Evolutionary conservation across 2,797 vertebrate genomes (phyloP).

Genomic region (Graptemys geographica): DNA sequence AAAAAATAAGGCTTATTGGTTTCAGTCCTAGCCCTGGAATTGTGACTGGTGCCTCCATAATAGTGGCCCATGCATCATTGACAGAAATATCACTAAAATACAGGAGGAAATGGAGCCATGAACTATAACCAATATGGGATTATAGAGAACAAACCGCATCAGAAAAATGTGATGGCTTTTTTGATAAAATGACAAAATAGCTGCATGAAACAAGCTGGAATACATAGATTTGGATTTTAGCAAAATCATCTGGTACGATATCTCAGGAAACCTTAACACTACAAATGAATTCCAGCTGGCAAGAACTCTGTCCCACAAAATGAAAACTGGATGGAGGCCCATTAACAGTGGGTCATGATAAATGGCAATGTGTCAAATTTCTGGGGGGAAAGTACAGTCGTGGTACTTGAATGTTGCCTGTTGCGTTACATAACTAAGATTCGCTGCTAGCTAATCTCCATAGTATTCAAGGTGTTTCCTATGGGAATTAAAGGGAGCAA

Average conservation of each 20-base stretch:
- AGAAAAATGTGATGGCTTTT: neutral
- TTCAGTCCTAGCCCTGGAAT: neutral
- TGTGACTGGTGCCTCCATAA: too few species aligned
- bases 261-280: conserved; percentile 48
- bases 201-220: conserved; percentile 8
- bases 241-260: neutral
- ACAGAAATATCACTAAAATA: neutral
- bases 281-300: conserved; percentile 72
- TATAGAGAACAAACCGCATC: neutral
- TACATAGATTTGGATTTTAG: neutral
- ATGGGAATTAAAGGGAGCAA: neutral
- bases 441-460: neutral
- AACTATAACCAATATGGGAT: neutral
- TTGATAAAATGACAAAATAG: conserved; percentile 12
- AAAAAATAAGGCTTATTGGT: conserved; percentile 22
- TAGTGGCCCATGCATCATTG: neutral
- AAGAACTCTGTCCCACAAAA: conserved; percentile 63
- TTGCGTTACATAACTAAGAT: neutral
- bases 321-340: conserved; percentile 68
- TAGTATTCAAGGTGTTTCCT: neutral
- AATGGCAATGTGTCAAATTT: conserved; percentile 64
- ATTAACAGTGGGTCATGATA: conserved; percentile 71
- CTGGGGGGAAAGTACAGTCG: conserved; percentile 35
- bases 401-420: neutral
- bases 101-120: neutral